phyloP scores from a whole-genome alignment of 1,140 invertebrate genomes.

The Epicauta chinensis region DNA sequence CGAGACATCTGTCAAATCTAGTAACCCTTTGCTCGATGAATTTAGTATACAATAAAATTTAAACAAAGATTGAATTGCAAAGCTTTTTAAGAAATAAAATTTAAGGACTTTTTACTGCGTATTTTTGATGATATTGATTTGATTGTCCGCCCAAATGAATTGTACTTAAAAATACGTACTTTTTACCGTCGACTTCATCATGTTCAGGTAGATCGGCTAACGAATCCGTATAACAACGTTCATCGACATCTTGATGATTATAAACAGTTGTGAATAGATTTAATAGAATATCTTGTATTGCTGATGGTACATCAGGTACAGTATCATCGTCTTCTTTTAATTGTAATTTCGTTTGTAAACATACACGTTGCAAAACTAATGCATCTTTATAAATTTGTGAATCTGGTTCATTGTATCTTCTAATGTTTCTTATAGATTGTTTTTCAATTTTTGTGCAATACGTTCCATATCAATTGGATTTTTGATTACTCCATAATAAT shows the following conservation, averaged over 20 bases:
- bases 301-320: slow-evolving; percentile 79
- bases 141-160: too few species aligned
- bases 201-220: slow-evolving; percentile 90
- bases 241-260: slow-evolving; percentile 94
- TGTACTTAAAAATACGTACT: slow-evolving; percentile 46
- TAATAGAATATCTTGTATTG: slow-evolving; percentile 86
- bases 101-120: too few species aligned
- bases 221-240: slow-evolving; percentile 92
- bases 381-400: slow-evolving; percentile 99
- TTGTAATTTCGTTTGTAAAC: slow-evolving; percentile 86
- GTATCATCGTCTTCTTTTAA: slow-evolving; percentile 81
- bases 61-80: too few species aligned
- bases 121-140: too few species aligned
- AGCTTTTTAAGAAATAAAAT: too few species aligned
- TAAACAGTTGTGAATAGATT: slow-evolving; percentile 91
- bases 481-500: slow-evolving; percentile 98
- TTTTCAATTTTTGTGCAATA: slow-evolving; percentile 83
- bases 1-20: too few species aligned
- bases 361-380: slow-evolving; percentile 83
- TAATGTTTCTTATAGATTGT: slow-evolving; percentile 70
- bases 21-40: too few species aligned
- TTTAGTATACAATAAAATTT: too few species aligned
- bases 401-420: slow-evolving; percentile 99
- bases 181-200: slow-evolving; percentile 67
- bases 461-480: slow-evolving; percentile 96